Evolutionary conservation across 1,140 invertebrate species (phyloP).

Genomic region (Zaprionus ornatus): DNA sequence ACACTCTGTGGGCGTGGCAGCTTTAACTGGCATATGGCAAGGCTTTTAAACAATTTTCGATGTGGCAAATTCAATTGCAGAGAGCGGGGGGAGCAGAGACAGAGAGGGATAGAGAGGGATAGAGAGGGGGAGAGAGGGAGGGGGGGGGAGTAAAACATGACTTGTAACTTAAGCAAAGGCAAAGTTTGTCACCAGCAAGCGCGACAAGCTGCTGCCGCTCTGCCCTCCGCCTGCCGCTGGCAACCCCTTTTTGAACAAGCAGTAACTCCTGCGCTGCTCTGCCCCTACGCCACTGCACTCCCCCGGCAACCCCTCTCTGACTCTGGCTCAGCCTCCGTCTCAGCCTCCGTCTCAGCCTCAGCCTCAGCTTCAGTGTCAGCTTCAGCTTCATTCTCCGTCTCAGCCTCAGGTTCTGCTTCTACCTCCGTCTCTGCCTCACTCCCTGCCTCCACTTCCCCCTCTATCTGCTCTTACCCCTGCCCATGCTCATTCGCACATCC

Average conservation of each 20-base stretch:
- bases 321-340: no score
- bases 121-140: slow-evolving; percentile 24
- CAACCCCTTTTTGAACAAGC: neutral
- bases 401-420: neutral
- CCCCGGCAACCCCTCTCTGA: neutral
- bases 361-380: neutral
- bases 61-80: slow-evolving; percentile 50
- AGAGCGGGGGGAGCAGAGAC: slow-evolving; percentile 25
- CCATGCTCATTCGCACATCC: neutral
- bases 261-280: neutral
- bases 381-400: no score
- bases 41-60: slow-evolving; percentile 33
- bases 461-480: neutral
- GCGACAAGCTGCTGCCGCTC: slow-evolving; percentile 14
- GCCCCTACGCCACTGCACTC: no score
- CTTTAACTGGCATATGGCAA: slow-evolving; percentile 39
- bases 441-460: neutral
- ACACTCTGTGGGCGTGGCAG: slow-evolving; percentile 33
- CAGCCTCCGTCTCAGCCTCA: neutral
- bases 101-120: slow-evolving; percentile 37
- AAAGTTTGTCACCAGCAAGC: slow-evolving; percentile 50
- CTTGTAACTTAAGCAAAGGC: slow-evolving; percentile 77
- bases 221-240: neutral
- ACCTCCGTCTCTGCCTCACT: slow-evolving; percentile 1
- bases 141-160: slow-evolving; percentile 57